Conservation (phyloP, 2,888 invertebrate genomes). For the Lepidochrysops patricia region DNA sequence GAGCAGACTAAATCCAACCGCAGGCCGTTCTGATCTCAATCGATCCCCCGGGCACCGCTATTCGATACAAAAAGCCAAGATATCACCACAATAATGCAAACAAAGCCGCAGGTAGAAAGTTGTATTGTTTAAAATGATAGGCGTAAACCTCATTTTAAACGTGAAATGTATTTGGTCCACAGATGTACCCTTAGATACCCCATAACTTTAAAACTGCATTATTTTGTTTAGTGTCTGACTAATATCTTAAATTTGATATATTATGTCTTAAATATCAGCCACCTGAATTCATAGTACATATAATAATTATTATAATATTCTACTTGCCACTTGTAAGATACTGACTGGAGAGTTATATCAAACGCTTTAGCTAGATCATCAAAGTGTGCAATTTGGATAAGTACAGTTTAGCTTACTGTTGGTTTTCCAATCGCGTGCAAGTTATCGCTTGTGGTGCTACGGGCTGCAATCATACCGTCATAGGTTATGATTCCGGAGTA, state of each 20-base stretch:
- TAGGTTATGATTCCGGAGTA: slow-evolving; percentile 39
- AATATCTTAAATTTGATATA: too few relatives aligned
- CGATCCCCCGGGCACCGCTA: slow-evolving; percentile 37
- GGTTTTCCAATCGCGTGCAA: slow-evolving; percentile 15
- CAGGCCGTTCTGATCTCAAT: slow-evolving; percentile 20
- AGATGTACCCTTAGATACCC: not conserved
- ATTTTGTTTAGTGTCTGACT: too few relatives aligned
- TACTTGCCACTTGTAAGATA: not conserved
- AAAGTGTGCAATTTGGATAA: not conserved
- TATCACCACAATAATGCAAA: slow-evolving; percentile 49
- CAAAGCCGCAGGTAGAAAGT: slow-evolving; percentile 49
- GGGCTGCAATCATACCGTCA: slow-evolving; percentile 40
- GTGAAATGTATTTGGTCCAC: not conserved
- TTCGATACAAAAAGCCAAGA: slow-evolving; percentile 47
- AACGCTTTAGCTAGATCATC: not conserved
- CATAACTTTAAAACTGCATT: too few relatives aligned
- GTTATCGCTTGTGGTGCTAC: slow-evolving; percentile 3
- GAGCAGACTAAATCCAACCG: slow-evolving; percentile 21
- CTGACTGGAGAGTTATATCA: not conserved
- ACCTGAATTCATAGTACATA: too few relatives aligned
- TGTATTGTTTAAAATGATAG: not conserved
- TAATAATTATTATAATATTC: not conserved
- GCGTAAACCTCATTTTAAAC: not conserved
- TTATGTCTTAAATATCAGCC: too few relatives aligned
- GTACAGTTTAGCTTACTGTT: not conserved